Evolutionary conservation across 1,140 invertebrate species (phyloP).

Genomic region (Euwallacea similis): DNA sequence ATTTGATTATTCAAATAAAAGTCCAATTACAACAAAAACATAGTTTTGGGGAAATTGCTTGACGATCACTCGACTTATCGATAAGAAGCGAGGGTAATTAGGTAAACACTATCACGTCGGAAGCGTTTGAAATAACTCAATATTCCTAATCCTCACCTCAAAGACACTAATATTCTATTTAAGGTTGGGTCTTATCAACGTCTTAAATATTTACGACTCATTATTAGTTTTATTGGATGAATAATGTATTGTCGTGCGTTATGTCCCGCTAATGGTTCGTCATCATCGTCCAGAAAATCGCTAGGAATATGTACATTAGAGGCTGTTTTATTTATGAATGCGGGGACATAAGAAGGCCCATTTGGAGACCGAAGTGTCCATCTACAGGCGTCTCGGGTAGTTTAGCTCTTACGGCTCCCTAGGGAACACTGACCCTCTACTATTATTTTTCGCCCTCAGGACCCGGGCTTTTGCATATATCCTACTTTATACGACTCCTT

Average conservation of each 20-base stretch:
- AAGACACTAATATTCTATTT: neutral
- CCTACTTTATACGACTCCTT: slow-evolving; percentile 45
- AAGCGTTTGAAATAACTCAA: slow-evolving; percentile 13
- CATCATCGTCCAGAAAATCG: slow-evolving; percentile 1
- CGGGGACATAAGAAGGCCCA: slow-evolving; percentile 44
- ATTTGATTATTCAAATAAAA: too few relatives aligned
- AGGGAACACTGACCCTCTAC: slow-evolving; percentile 53
- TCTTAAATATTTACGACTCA: slow-evolving; percentile 6
- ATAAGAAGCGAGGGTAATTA: neutral
- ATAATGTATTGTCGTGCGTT: too few relatives aligned
- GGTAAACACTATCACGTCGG: slow-evolving; percentile 16
- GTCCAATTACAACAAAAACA: too few relatives aligned
- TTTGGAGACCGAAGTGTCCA: slow-evolving; percentile 49
- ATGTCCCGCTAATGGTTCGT: too few relatives aligned
- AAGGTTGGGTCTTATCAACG: slow-evolving; percentile 14
- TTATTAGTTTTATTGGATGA: slow-evolving; percentile 6
- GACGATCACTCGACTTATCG: neutral
- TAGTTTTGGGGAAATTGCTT: too few relatives aligned
- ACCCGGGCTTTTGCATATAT: slow-evolving; percentile 52
- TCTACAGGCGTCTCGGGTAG: slow-evolving; percentile 50
- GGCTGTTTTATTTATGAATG: slow-evolving; percentile 50
- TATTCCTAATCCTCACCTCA: slow-evolving; percentile 2
- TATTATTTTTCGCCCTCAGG: slow-evolving; percentile 55
- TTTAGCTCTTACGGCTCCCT: slow-evolving; percentile 54
- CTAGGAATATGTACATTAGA: slow-evolving; percentile 33